Base-by-base conservation (phyloP, 2,797 vertebrate genomes). In the Denticeps clupeoides region DNA sequence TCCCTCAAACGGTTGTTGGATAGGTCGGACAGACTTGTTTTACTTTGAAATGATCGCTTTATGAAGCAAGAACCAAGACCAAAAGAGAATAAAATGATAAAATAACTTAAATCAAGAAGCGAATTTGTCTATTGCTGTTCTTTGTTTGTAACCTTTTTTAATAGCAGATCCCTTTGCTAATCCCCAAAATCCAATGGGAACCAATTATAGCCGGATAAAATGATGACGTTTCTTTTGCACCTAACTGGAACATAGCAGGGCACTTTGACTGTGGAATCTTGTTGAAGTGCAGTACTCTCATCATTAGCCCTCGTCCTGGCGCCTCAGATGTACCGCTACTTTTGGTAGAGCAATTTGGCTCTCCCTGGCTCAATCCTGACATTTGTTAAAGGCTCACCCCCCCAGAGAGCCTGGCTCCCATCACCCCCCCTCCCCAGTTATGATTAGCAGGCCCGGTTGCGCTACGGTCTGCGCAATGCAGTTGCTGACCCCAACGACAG, bases 341-440 rank as follows among this genome's bases (percentile, higher is more conserved):
- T 10, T 56, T 46, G 47, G 29, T 53, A 64, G 45, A 51, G 54
- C 54, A 64, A 53, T 68, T 64, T 55, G n/a, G n/a, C n/a, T 40
- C 49, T 51, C 24, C 22, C 38, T 29, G 28, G 49, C 57, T 55
- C 26, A 22, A 45, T 45, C 31, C 54, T 62, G 65, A 60, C 62
- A 62, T 64, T 59, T 63, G 52, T 63, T 62, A 62, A 61, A 55
- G 49, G 45, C 51, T 41, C 51, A 45, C n/a, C n/a, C 46, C 58
- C 54, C 44, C 24, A 18, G 57, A 58, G 63, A 31, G 40, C 2
- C 16, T 40, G 25, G 51, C 41, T 40, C 32, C 45, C 43, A 43
- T n/a, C n/a, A n/a, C n/a, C n/a, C n/a, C n/a, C n/a, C n/a, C n/a
- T n/a, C 16, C 57, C 42, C 49, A 46, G 27, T 41, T 25, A 27